A percentile compares a stretch with the other conserved stretches of the same genome.
These are phyloP conservation scores for Trichonephila clavipes DNA, from an alignment of 1,140 invertebrate genomes.

Conservation along the genomic window DNA sequence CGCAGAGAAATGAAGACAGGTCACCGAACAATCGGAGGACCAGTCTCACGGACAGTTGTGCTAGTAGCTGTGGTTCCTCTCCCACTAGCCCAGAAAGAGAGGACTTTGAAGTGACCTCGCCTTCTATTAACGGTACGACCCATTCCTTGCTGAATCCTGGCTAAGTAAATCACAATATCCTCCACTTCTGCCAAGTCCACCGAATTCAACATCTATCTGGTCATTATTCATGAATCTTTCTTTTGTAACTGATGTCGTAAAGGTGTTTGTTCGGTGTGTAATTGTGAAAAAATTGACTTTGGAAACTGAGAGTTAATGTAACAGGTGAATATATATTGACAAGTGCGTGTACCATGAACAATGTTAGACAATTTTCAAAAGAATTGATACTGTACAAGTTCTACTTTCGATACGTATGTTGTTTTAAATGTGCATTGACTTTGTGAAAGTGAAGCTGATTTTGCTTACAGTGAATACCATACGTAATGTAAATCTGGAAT, in stretches of 20 bases:
- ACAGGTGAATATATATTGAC: too few species aligned
- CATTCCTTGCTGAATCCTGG: slow-evolving; percentile 62
- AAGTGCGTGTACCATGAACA: too few species aligned
- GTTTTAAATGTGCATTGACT: too few species aligned
- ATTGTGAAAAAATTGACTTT: not conserved
- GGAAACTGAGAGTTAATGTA: too few species aligned
- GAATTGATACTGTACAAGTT: too few species aligned
- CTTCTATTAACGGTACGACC: not conserved
- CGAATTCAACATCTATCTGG: slow-evolving; percentile 54
- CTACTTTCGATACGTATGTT: too few species aligned
- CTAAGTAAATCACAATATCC: not conserved
- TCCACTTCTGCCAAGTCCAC: not conserved
- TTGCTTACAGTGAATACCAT: too few species aligned
- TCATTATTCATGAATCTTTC: slow-evolving; percentile 42
- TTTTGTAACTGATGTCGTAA: not conserved
- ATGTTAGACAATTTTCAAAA: too few species aligned
- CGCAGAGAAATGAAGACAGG: slow-evolving; percentile 10
- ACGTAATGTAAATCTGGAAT: too few species aligned
- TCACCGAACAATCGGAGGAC: slow-evolving; percentile 23
- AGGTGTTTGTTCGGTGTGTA: not conserved
- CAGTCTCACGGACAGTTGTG: slow-evolving; percentile 66
- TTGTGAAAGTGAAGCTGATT: too few species aligned
- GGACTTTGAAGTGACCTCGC: slow-evolving; percentile 34
- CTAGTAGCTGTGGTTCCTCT: slow-evolving; percentile 43
- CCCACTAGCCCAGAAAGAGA: slow-evolving; percentile 50